Percentiles rank a stretch among this genome's conserved stretches.
phyloP scores from a whole-genome alignment of 2,888 invertebrate genomes.

The Timandra comae region DNA sequence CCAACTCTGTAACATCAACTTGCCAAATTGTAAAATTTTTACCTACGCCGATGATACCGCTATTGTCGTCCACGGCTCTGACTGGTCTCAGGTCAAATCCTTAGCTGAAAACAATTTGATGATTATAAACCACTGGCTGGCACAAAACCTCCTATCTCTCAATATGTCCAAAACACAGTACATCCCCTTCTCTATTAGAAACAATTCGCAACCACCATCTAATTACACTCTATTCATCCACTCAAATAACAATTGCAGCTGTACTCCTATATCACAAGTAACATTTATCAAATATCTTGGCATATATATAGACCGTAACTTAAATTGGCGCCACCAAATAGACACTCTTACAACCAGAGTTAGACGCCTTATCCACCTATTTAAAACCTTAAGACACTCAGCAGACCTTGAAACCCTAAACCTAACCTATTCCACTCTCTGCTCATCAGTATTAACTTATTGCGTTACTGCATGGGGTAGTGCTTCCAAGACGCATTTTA shows the following conservation, averaged over 20 bases:
- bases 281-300: not conserved
- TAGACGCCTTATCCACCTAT: conserved; percentile 7
- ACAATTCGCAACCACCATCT: not conserved
- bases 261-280: not conserved
- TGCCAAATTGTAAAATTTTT: not conserved
- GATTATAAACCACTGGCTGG: conserved; percentile 1
- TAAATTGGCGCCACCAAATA: not conserved
- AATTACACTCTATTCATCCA: not conserved
- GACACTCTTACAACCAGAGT: not conserved
- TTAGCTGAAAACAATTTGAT: conserved; percentile 1
- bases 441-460: too few species aligned
- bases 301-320: not conserved
- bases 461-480: conserved; percentile 15
- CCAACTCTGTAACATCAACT: conserved; percentile 6
- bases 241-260: not conserved
- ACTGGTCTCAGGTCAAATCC: not conserved
- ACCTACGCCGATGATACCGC: conserved; percentile 5
- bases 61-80: not conserved
- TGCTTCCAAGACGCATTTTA: conserved; percentile 7
- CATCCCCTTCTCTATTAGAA: conserved; percentile 1
- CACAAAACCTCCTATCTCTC: conserved; percentile 2
- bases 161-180: conserved; percentile 6
- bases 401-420: not conserved
- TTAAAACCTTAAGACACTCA: conserved; percentile 7
- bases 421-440: too few species aligned